Base-by-base conservation (phyloP, 1,140 invertebrate genomes). In the Trinorchestia longiramus region DNA sequence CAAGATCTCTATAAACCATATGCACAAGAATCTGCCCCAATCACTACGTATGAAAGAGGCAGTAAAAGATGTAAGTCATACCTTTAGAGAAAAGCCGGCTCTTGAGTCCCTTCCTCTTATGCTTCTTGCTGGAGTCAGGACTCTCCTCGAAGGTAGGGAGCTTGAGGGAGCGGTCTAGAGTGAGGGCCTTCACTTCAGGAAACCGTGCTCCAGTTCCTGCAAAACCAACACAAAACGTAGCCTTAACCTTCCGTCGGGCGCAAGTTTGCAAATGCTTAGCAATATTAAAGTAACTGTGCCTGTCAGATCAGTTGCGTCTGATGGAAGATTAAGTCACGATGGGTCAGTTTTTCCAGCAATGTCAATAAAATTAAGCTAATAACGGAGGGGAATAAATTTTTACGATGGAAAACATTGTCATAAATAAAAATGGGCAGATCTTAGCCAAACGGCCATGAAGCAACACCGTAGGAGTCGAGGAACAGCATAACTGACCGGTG, bases 151-250 rank as follows among this genome's bases (percentile, higher is more conserved):
- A 96, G 23, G 91, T 77, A 57, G 62, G 88, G 40, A 96, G 96
- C 77, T 96, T 96, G 92, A 43, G 36, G 6, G 92, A 94, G 44
- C 92, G 92, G 42, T 96, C 96, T 8, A 96, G 96, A n/a, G 90
- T 95, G 28, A 96, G 95, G 57, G 96, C 96, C 92, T 96, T 96
- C 45, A 96, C 96, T 95, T 96, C 96, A 44, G 96, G 96, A 87
- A 96, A 96, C 42, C 96, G 92, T 44, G 92, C 15, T 36, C 92
- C 92, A 19, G 43, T n/a, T 19, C 43, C 92, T 94, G 92, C 43
- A 91, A 77, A 11, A 77, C 28, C 47, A 19, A 53, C 47, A 87
- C 8, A 36, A 15, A 36, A 90, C 15, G 88, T 90, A 8, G 47
- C 47, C 6, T 8, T 53, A 8, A 53, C 19, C 19, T 53, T 53